These are phyloP conservation scores for Drosophila anomalipes DNA, from an alignment of 2,888 invertebrate species.

Conservation along the genomic window DNA sequence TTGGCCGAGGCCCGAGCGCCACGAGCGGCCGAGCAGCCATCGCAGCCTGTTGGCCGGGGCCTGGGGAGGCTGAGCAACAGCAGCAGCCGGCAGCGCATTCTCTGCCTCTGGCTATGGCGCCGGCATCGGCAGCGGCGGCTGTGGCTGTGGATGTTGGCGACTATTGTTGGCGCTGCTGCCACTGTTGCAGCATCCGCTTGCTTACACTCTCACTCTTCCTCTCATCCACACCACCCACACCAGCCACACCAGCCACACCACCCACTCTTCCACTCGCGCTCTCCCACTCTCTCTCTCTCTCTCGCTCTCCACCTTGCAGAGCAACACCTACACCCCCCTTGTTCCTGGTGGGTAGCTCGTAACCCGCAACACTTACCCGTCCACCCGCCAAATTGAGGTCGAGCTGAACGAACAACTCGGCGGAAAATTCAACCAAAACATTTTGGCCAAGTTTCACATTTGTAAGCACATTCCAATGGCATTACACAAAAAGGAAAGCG, in stretches of 20 bases:
- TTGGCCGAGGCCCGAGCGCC: slow-evolving; percentile 75
- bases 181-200: slow-evolving; percentile 4
- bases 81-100: slow-evolving; percentile 44
- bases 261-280: neutral
- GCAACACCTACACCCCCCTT: neutral
- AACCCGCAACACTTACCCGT: slow-evolving; percentile 4
- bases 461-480: slow-evolving; percentile 49
- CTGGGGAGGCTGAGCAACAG: slow-evolving; percentile 64
- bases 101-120: slow-evolving; percentile 20
- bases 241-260: neutral
- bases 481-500: slow-evolving; percentile 35
- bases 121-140: slow-evolving; percentile 17
- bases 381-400: slow-evolving; percentile 64
- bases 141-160: neutral
- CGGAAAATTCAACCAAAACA: slow-evolving; percentile 45
- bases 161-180: slow-evolving; percentile 17
- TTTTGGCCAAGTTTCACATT: slow-evolving; percentile 56
- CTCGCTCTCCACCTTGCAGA: slow-evolving; percentile 20
- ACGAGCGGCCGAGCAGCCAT: slow-evolving; percentile 75
- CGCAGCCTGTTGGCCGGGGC: slow-evolving; percentile 73
- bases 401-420: slow-evolving; percentile 64
- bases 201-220: neutral
- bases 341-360: neutral
- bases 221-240: neutral
- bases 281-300: neutral